Percentiles rank a stretch among this genome's conserved stretches.
Evolutionary conservation across 2,113 vertebrate genomes (phyloP).

Genomic region (Panurus biarmicus): DNA sequence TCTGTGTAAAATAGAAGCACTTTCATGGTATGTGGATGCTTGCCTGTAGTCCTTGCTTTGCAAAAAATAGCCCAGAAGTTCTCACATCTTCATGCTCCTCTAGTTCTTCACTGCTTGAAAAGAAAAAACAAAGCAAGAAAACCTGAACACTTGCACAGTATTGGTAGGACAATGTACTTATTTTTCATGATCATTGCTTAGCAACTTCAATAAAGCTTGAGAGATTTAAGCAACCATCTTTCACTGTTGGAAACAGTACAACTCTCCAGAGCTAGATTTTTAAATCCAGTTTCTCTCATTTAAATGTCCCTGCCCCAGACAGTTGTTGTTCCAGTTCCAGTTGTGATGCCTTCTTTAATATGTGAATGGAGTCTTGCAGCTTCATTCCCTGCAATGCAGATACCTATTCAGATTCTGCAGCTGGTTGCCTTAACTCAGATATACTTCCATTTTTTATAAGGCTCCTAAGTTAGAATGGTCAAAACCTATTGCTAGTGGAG

Average conservation of each 20-base stretch:
- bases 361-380: neutral
- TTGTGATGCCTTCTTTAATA: neutral
- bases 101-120: neutral
- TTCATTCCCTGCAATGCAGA: neutral
- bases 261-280: neutral
- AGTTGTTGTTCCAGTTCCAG: neutral
- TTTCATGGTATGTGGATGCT: neutral
- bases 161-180: neutral
- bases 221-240: neutral
- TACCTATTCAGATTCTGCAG: neutral
- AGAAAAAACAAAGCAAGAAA: neutral
- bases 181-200: neutral
- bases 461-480: neutral
- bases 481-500: neutral
- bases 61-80: neutral
- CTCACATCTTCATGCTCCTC: neutral
- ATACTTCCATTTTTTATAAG: neutral
- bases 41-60: neutral
- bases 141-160: neutral
- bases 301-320: neutral
- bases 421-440: neutral
- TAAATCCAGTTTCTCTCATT: neutral
- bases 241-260: rapidly evolving
- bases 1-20: neutral
- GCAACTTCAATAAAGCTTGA: neutral